Base-by-base conservation (phyloP, 2,113 vertebrate species). In the Entomyzon cyanotis region DNA sequence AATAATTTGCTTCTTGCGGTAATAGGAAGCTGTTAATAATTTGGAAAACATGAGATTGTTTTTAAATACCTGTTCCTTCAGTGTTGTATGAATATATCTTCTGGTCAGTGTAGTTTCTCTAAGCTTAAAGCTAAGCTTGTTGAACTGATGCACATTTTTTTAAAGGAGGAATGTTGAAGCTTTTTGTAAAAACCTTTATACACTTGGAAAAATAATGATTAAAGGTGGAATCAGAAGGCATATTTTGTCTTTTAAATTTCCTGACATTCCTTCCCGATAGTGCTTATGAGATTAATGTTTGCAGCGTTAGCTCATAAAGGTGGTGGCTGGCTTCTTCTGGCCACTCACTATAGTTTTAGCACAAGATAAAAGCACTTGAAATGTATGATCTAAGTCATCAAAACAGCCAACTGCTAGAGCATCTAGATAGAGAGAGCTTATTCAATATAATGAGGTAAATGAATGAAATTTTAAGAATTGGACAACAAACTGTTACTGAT, bases 301-400 rank as follows among this genome's bases (percentile, higher is more conserved):
- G 27, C 67, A 74, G 74, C 80, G 33, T 12, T 37, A 80, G n/a
- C 3, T 55, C 62, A 24, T 39, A 81, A 92, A 71, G 22, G 12
- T 52, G 10, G 27, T 84, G 28, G 17, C 13, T 82, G 58, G 25
- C n/a, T 77, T 74, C 39, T 82, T 91, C 82, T 77, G 46, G 50
- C 11, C 24, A 83, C 31, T 11, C 24, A 25, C 12, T 37, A 47
- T 6, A 63, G 15, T 75, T 94, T 75, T 81, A 93, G 75, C 28
- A 96, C 58, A 95, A 86, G 88, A 94, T 74, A 94, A 96, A 96
- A 96, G 37, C 15, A 73, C 58, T 65, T 77, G 35, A 94, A 97
- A 92, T 79, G n/a, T 87, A 84, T 71, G 78, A 7, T 70, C n/a
- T 84, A 93, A 94, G 77, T 91, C 23, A 93, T 19, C 88, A 83